Conservation (phyloP, 2,113 vertebrate species). For the Catharus fuscescens region DNA sequence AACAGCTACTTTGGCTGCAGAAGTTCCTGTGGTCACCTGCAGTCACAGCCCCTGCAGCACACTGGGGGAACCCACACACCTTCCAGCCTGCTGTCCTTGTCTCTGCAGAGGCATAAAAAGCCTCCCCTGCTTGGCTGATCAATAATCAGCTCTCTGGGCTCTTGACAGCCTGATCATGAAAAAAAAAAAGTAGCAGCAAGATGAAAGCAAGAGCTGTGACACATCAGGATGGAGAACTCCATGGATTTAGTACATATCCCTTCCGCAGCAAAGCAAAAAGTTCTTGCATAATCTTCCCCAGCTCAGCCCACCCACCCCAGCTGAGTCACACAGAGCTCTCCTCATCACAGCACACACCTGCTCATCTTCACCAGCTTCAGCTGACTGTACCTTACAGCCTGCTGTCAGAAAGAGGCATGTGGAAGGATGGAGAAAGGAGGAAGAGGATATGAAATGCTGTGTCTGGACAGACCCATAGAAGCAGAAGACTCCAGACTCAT, state of each 20-base stretch:
- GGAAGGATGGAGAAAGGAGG: neutral
- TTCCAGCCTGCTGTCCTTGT: neutral
- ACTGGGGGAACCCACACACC: neutral
- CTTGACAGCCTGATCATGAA: neutral
- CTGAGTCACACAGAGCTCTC: neutral
- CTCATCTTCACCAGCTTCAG: neutral
- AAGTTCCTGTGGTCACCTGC: neutral
- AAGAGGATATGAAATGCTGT: neutral
- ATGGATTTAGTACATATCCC: neutral
- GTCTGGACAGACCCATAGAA: neutral
- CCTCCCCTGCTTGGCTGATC: neutral
- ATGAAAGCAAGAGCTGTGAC: neutral
- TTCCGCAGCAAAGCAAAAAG: neutral
- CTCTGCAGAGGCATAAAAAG: neutral
- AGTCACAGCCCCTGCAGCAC: neutral
- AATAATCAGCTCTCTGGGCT: neutral
- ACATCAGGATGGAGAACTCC: fast-evolving
- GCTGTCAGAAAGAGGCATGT: neutral
- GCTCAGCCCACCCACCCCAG: neutral
- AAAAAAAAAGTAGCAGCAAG: neutral
- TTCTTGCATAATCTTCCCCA: neutral
- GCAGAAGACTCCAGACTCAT: neutral
- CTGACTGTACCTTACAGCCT: neutral
- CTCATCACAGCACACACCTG: neutral
- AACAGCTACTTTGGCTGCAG: neutral